Conservation (phyloP, 2,113 vertebrate species). For the Lagopus muta region DNA sequence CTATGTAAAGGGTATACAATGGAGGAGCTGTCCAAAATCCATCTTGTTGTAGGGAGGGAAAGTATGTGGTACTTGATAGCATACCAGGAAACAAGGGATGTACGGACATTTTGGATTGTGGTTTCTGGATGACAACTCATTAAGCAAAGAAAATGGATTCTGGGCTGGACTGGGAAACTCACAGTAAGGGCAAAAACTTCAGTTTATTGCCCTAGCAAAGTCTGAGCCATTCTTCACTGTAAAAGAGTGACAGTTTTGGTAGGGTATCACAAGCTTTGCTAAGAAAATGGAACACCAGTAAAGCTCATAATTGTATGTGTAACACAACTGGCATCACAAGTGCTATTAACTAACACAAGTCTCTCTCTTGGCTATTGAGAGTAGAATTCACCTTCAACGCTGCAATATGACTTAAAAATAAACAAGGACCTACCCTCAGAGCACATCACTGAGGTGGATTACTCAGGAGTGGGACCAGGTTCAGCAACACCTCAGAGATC, state of each 20-base stretch:
- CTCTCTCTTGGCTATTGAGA: not conserved
- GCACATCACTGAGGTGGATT: not conserved
- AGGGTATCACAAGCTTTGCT: not conserved
- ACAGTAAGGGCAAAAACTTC: not conserved
- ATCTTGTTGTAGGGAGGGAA: not conserved
- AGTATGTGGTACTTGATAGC: not conserved
- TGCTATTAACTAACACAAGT: not conserved
- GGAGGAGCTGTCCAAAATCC: no score
- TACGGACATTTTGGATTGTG: not conserved
- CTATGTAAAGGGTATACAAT: not conserved
- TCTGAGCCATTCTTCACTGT: not conserved
- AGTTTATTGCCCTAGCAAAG: not conserved
- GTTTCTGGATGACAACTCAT: not conserved
- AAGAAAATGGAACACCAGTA: not conserved
- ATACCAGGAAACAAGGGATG: not conserved
- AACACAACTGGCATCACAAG: not conserved
- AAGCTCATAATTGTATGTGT: rapidly evolving
- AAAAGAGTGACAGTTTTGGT: not conserved
- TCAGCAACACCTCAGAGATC: not conserved
- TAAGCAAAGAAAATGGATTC: not conserved
- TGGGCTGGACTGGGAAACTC: not conserved
- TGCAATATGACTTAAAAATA: not conserved
- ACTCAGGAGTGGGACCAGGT: not conserved
- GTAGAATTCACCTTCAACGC: not conserved
- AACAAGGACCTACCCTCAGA: not conserved